Percentiles rank a stretch among this genome's conserved stretches.
Conservation (phyloP, 2,113 vertebrate species). For the Centropus unirufus region DNA sequence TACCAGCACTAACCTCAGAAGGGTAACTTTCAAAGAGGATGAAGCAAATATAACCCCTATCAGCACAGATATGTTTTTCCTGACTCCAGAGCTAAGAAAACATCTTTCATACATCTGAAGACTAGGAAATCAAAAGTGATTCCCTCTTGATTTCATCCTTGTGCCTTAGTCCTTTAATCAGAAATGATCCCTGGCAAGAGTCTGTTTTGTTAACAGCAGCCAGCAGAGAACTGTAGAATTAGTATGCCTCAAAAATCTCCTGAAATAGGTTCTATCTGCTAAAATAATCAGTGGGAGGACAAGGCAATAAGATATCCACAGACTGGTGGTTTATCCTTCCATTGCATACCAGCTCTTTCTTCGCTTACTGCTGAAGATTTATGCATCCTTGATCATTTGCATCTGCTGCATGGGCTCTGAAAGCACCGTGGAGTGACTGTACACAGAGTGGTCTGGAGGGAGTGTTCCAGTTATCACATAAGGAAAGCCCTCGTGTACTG, state of each 20-base stretch:
- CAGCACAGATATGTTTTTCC: not conserved
- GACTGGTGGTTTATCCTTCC: not conserved
- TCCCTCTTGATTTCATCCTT: not conserved
- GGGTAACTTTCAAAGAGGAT: constrained; percentile 27
- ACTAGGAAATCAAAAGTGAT: not conserved
- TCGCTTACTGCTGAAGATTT: not conserved
- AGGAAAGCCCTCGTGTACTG: not conserved
- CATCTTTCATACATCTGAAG: not conserved
- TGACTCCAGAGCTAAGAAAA: not conserved
- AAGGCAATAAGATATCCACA: not conserved
- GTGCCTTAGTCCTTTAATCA: not conserved
- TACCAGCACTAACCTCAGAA: not conserved
- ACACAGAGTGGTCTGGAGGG: not conserved
- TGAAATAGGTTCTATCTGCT: not conserved
- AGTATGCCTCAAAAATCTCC: not conserved
- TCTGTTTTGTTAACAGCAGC: not conserved
- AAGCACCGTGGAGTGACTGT: not conserved
- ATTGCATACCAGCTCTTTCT: not conserved
- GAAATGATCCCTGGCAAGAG: not conserved
- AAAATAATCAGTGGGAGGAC: not conserved
- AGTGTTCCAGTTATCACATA: not conserved
- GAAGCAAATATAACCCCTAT: not conserved
- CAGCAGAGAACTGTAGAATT: not conserved
- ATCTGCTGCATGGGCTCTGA: not conserved
- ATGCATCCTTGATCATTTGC: not conserved